Conservation (phyloP, 2,888 invertebrate species). For the Eupsilia transversa region DNA sequence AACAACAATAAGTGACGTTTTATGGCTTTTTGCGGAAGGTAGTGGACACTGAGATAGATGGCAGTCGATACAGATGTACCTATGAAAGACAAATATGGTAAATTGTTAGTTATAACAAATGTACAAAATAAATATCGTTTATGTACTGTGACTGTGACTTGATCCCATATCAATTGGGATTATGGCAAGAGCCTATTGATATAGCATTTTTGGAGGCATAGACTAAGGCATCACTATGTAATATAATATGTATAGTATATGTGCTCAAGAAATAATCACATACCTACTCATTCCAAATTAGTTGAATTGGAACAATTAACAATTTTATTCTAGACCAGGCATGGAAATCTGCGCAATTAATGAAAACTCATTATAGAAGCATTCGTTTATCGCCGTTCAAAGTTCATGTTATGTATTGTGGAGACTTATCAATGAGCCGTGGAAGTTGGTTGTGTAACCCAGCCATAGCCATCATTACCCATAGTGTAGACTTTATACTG, state of each 20-base stretch:
- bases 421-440: slow-evolving; percentile 27
- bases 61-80: no score
- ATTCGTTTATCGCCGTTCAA: slow-evolving; percentile 41
- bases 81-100: no score
- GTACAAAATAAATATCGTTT: no score
- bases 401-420: slow-evolving; percentile 42
- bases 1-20: background rate
- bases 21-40: background rate
- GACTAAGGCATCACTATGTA: no score
- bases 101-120: no score
- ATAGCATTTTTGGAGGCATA: no score
- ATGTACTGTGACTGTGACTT: no score
- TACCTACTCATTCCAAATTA: background rate
- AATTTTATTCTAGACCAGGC: background rate
- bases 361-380: slow-evolving; percentile 25
- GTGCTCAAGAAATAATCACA: no score
- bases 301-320: background rate
- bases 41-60: no score
- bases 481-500: slow-evolving; percentile 5
- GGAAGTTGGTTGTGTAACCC: slow-evolving; percentile 30
- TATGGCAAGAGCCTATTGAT: no score
- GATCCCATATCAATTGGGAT: no score
- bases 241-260: no score
- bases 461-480: background rate
- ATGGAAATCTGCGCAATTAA: slow-evolving; percentile 16